These are phyloP conservation scores for Pseudotriccus pelzelni DNA, from an alignment of 2,797 vertebrate species.

Conservation along the genomic window DNA sequence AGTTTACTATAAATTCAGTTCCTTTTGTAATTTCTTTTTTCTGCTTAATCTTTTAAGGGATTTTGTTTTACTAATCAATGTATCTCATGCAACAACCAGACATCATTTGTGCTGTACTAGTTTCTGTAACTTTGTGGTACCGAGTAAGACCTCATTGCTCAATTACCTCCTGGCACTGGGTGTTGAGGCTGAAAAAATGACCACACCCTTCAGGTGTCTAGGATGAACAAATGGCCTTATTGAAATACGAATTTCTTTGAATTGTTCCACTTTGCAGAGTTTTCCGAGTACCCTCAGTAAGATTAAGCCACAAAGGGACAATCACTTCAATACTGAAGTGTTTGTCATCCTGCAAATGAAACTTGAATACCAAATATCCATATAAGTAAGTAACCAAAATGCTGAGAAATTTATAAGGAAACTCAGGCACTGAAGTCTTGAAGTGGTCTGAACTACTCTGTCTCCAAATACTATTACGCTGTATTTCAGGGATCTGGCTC, in stretches of 20 bases:
- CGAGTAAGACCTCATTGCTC: not conserved
- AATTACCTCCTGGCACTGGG: not conserved
- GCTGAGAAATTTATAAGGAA: not conserved
- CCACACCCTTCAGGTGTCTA: not conserved
- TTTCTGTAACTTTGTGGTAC: not conserved
- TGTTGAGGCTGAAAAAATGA: not conserved
- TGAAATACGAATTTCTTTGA: not conserved
- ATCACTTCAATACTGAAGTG: not conserved
- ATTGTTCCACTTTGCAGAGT: slow-evolving; percentile 4
- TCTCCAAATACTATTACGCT: not conserved
- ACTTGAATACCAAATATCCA: not conserved
- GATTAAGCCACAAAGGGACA: not conserved
- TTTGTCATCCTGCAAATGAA: not conserved
- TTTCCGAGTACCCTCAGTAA: not conserved
- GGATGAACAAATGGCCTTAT: not conserved
- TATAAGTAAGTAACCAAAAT: not conserved
- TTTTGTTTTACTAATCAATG: not conserved
- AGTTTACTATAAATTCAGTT: not conserved
- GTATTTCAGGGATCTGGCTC: not conserved
- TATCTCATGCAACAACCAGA: not conserved
- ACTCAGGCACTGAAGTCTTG: not conserved
- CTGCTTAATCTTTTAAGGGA: not conserved
- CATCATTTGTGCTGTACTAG: not conserved
- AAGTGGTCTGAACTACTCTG: not conserved
- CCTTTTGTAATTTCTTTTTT: not conserved